Evolutionary conservation across 2,888 invertebrate species (phyloP), one percentile per base, ranked within the genome.

Genomic region (Eupithecia vulgata): DNA sequence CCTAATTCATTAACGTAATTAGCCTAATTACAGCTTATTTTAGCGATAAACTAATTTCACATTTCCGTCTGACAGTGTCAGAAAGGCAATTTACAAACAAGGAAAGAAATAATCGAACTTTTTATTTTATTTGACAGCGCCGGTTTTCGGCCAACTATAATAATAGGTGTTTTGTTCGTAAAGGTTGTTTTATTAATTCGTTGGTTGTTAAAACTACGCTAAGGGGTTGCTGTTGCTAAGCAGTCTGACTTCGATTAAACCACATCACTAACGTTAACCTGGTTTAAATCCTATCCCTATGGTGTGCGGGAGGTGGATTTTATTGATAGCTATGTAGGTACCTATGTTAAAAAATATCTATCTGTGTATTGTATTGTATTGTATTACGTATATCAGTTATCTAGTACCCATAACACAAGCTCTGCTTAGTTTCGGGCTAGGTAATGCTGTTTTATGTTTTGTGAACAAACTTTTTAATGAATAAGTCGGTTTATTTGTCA

Each of bases 1-100:
- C 35, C 48, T 72, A 76, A 67, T 61, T 70, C 59, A 76, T 70
- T 70, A 40, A 52, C 67, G 64, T 73, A 74, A 61, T 68, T 75
- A 64, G 35, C 17, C 12, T 61, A 61, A 17, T 34, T 17, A 71
- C 13, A 42, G 70, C 70, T 73, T 77, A 72, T 68, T 67, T 70
- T 66, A 45, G 5, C 21, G 21, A 64, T n/a, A 61, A 70, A 68
- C 45, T 52, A 67, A 62, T 25, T 67, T 25, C 25, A 34, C 7
- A 6, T 69, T 75, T 61, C 42, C 52, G 17, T 67, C 52, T 70
- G 72, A 70, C 75, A 62, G 48, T 30, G 74, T 72, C 74, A 71
- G 66, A 42, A 37, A 30, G 25, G 40, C 40, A 71, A 69, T 25
- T 34, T 52, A 21, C 10, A 52, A 68, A 69, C n/a, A 67, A 52